phyloP scores from a whole-genome alignment of 2,888 invertebrate species.

The Sceliomorpha sp. region DNA sequence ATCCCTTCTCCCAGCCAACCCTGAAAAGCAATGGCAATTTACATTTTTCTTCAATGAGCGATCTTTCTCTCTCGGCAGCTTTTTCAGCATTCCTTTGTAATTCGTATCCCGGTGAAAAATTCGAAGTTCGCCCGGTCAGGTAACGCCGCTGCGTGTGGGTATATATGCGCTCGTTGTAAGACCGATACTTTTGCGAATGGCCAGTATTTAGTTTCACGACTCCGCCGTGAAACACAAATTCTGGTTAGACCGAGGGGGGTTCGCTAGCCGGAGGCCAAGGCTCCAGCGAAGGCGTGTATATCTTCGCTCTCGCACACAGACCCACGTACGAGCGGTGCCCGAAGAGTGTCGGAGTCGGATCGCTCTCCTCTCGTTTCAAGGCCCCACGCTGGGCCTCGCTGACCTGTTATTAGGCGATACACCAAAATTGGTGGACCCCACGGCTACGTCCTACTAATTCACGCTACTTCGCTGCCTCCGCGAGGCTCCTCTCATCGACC shows the following conservation, averaged over 20 bases:
- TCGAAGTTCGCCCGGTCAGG: too few relatives aligned
- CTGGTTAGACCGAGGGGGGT: slow-evolving; percentile 15
- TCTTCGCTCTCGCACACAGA: slow-evolving; percentile 2
- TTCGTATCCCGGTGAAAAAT: too few relatives aligned
- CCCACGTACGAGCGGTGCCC: too few relatives aligned
- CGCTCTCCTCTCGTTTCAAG: slow-evolving; percentile 28
- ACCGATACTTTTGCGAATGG: slow-evolving; percentile 9
- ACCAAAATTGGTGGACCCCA: slow-evolving; percentile 75
- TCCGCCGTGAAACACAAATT: slow-evolving; percentile 9
- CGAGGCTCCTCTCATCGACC: slow-evolving; percentile 9
- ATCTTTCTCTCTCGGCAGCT: too few relatives aligned
- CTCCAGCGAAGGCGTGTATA: neutral
- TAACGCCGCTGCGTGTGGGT: too few relatives aligned
- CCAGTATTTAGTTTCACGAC: slow-evolving; percentile 14
- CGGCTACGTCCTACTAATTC: slow-evolving; percentile 70
- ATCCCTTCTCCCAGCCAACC: too few relatives aligned
- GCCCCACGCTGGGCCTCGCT: slow-evolving; percentile 43
- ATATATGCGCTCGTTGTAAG: neutral
- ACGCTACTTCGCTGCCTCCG: slow-evolving; percentile 63
- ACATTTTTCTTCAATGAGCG: too few relatives aligned
- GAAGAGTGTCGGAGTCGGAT: too few relatives aligned
- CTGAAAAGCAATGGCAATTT: too few relatives aligned
- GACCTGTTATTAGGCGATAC: slow-evolving; percentile 78
- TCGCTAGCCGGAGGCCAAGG: slow-evolving; percentile 8
- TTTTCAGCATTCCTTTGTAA: too few relatives aligned